phyloP scores from a whole-genome alignment of 2,113 vertebrate genomes.

The Agelaius tricolor region DNA sequence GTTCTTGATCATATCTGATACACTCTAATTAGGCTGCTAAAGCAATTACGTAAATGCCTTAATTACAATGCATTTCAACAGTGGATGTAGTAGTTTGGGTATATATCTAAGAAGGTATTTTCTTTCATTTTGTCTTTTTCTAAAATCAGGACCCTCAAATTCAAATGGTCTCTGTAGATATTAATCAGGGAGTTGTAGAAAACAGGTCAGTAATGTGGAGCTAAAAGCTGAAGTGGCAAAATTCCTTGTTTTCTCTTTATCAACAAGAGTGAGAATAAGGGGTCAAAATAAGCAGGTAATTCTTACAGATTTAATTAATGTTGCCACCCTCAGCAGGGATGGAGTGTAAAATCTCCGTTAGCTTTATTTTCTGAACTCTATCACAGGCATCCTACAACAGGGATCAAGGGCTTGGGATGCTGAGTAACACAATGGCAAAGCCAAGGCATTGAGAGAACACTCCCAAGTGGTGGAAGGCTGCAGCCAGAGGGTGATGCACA shows the following conservation, averaged over 20 bases:
- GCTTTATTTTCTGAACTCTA: background rate
- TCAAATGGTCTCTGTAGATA: background rate
- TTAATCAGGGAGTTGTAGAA: background rate
- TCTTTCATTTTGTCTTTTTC: background rate
- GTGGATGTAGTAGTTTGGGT: background rate
- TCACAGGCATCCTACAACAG: background rate
- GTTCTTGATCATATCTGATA: background rate
- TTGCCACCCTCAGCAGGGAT: background rate
- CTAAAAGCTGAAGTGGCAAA: background rate
- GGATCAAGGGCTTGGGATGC: background rate
- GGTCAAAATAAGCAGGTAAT: background rate
- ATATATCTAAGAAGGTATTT: background rate
- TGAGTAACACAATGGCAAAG: background rate
- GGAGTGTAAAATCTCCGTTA: background rate
- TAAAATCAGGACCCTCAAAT: background rate
- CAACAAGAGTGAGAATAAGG: background rate
- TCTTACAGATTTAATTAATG: background rate
- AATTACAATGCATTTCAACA: background rate
- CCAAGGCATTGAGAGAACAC: background rate
- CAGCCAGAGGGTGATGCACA: slow-evolving; percentile 41
- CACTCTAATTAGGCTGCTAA: background rate
- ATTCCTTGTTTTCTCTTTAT: background rate
- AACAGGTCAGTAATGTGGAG: background rate
- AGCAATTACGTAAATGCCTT: background rate
- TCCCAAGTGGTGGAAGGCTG: slow-evolving; percentile 1